phyloP scores from a whole-genome alignment of 37 sponge, comb jelly and placozoan species.

The Spongilla lacustris region DNA sequence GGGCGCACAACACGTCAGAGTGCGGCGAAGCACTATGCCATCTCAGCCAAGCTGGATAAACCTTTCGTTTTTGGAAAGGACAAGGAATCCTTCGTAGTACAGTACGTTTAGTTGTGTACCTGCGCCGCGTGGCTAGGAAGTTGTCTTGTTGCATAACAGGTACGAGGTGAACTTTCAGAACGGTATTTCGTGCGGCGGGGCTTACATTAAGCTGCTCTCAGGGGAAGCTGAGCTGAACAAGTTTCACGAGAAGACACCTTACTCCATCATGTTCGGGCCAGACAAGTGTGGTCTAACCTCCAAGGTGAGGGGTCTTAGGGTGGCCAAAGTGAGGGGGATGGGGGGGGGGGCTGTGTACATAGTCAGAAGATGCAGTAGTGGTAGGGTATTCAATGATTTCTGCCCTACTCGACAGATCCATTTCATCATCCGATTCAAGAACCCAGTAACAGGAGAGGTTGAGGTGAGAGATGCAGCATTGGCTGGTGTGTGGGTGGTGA shows the following conservation, averaged over 20 bases:
- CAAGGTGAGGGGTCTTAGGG: constrained; percentile 63
- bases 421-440: constrained; percentile 93
- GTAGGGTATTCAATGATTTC: no score
- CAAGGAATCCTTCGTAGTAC: constrained; percentile 67
- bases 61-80: constrained; percentile 76
- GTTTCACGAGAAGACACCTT: constrained; percentile 91
- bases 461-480: constrained; percentile 68
- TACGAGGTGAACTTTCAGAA: constrained; percentile 98
- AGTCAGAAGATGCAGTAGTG: no score
- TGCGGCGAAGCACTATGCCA: constrained; percentile 91
- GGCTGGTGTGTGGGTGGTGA: no score
- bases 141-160: no score
- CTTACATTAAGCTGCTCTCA: constrained; percentile 93
- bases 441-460: constrained; percentile 88
- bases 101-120: constrained; percentile 43
- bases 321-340: no score
- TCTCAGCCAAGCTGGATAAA: constrained; percentile 80
- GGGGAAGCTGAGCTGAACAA: constrained; percentile 18
- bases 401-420: constrained; percentile 69
- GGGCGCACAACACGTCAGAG: constrained; percentile 18
- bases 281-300: constrained; percentile 92
- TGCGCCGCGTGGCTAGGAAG: no score
- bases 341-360: no score
- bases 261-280: constrained; percentile 99
- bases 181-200: constrained; percentile 91